Conservation (phyloP, 2,888 invertebrate species). For the Byasa hedistus region DNA sequence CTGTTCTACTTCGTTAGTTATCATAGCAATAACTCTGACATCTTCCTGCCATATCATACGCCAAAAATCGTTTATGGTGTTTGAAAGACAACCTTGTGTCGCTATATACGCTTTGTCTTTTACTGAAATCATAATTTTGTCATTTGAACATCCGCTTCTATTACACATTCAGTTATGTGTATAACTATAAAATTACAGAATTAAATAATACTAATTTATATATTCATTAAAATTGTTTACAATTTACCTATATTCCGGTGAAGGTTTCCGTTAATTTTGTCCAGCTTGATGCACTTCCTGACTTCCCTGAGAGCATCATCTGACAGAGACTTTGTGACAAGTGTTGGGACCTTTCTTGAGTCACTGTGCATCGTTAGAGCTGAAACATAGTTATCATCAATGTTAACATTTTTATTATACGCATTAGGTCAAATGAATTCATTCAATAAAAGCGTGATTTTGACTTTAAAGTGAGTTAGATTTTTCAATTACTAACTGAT, state of each 20-base stretch:
- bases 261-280: slow-evolving; percentile 58
- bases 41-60: slow-evolving; percentile 99
- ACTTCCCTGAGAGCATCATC: slow-evolving; percentile 62
- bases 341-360: slow-evolving; percentile 44
- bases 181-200: neutral
- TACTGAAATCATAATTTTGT: slow-evolving; percentile 44
- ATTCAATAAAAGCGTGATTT: no score
- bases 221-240: neutral
- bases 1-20: slow-evolving; percentile 97
- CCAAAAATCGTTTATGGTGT: slow-evolving; percentile 97
- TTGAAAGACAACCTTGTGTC: slow-evolving; percentile 94
- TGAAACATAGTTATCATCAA: slow-evolving; percentile 38
- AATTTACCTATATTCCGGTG: slow-evolving; percentile 46
- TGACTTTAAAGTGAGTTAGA: no score
- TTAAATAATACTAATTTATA: neutral
- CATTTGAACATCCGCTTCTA: neutral
- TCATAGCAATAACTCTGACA: slow-evolving; percentile 97
- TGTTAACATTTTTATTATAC: neutral
- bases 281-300: slow-evolving; percentile 52
- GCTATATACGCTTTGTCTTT: slow-evolving; percentile 88
- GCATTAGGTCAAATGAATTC: no score
- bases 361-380: slow-evolving; percentile 53
- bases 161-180: neutral
- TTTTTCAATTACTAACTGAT: no score
- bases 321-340: slow-evolving; percentile 61